Percentiles rank a stretch among this genome's conserved stretches.
phyloP scores from a whole-genome alignment of 2,797 vertebrate genomes.

The Takifugu rubripes region DNA sequence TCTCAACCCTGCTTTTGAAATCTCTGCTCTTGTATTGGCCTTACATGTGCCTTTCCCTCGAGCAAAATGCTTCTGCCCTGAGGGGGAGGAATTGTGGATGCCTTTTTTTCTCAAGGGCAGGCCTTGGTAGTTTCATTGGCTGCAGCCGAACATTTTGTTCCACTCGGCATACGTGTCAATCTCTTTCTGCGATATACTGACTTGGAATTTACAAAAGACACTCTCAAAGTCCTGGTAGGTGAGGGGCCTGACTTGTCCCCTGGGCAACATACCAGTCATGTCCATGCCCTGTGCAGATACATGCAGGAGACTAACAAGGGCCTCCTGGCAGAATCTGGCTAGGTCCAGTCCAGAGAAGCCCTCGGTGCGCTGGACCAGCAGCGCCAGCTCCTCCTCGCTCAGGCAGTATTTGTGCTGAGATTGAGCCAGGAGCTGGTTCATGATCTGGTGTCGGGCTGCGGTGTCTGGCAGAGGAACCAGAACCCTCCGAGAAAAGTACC shows the following conservation, averaged over 20 bases:
- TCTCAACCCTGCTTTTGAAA: conserved; percentile 82
- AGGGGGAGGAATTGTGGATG: conserved; percentile 80
- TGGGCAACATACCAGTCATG: conserved; percentile 89
- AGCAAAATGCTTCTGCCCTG: conserved; percentile 78
- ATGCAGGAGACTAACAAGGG: conserved; percentile 86
- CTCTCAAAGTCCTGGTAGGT: conserved; percentile 99
- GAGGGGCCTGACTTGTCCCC: conserved; percentile 86
- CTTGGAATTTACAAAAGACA: conserved; percentile 99
- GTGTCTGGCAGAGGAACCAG: conserved; percentile 94
- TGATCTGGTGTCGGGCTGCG: conserved; percentile 93
- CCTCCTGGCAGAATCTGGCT: conserved; percentile 93
- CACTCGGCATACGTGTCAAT: conserved; percentile 90
- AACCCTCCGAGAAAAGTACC: conserved; percentile 96
- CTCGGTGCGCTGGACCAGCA: conserved; percentile 96
- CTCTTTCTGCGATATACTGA: conserved; percentile 97
- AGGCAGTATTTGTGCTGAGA: conserved; percentile 99
- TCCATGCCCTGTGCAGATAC: conserved; percentile 88
- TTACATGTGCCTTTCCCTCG: conserved; percentile 55
- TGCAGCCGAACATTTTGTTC: conserved; percentile 99
- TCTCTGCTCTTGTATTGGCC: conserved; percentile 77
- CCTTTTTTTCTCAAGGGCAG: conserved; percentile 68
- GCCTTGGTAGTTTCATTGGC: conserved; percentile 83
- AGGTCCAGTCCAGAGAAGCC: conserved; percentile 97
- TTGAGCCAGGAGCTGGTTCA: conserved; percentile 93
- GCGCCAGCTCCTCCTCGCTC: conserved; percentile 95